Conservation (phyloP, 2,888 invertebrate genomes). For the Atethmia centrago region DNA sequence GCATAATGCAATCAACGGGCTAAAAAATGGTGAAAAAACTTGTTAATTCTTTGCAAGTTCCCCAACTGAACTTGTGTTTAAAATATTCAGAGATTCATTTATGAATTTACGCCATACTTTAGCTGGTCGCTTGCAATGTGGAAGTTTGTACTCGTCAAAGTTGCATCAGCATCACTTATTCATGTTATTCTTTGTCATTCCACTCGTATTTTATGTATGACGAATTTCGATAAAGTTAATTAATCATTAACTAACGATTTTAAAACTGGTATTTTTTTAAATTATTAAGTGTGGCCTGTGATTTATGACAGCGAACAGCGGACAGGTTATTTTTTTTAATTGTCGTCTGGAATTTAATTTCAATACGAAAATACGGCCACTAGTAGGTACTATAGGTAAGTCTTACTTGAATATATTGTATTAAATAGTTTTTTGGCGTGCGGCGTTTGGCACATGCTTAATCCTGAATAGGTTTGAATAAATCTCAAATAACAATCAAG, state of each 20-base stretch:
- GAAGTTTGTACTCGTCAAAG: constrained; percentile 43
- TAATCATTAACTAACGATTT: constrained; percentile 5
- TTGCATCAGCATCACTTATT: constrained; percentile 36
- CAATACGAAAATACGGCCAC: background rate
- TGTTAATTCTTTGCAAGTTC: constrained; percentile 39
- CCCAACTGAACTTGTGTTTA: constrained; percentile 43
- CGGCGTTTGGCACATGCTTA: background rate
- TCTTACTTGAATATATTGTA: too few relatives aligned
- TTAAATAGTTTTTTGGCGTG: too few relatives aligned
- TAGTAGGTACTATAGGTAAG: background rate
- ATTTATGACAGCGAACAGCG: background rate
- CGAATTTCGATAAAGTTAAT: constrained; percentile 6
- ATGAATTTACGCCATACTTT: constrained; percentile 46
- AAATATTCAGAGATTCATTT: constrained; percentile 61
- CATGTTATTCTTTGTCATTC: constrained; percentile 28
- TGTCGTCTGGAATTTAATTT: background rate
- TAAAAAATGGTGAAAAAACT: constrained; percentile 34
- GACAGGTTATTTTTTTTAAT: background rate
- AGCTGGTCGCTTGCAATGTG: constrained; percentile 25
- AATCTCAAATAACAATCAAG: background rate
- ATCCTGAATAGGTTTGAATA: background rate
- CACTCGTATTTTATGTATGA: background rate
- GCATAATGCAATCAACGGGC: constrained; percentile 61
- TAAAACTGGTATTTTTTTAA: background rate
- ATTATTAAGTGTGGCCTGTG: background rate